phyloP scores from a whole-genome alignment of 2,888 invertebrate genomes.

The Himalopsyche tibetana region DNA sequence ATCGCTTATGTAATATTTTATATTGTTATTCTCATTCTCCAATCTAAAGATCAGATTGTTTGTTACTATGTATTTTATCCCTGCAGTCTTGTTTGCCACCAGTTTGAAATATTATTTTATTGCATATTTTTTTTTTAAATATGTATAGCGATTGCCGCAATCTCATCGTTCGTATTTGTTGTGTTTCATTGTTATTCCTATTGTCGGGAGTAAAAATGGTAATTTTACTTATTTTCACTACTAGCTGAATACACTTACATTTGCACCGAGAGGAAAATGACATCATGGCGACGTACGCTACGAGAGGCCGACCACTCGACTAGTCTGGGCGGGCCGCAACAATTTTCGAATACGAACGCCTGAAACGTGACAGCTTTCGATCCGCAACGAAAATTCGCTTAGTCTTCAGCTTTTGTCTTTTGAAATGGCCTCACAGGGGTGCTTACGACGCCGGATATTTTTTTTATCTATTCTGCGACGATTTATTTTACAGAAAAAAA shows the following conservation, averaged over 20 bases:
- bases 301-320: slow-evolving; percentile 14
- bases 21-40: too few relatives aligned
- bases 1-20: too few relatives aligned
- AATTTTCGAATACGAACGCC: slow-evolving; percentile 18
- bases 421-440: slow-evolving; percentile 24
- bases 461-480: too few relatives aligned
- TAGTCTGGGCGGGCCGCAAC: slow-evolving; percentile 16
- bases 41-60: too few relatives aligned
- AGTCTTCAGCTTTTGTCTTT: slow-evolving; percentile 31
- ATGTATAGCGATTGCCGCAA: too few relatives aligned
- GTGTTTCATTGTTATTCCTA: background rate
- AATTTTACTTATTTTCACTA: background rate
- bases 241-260: background rate
- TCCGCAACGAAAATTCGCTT: slow-evolving; percentile 21
- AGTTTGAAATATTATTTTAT: too few relatives aligned
- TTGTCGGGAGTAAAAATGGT: background rate
- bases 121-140: too few relatives aligned
- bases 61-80: too few relatives aligned
- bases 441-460: background rate
- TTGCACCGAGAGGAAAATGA: background rate
- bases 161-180: background rate
- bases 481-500: too few relatives aligned
- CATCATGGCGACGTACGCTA: background rate
- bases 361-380: slow-evolving; percentile 22
- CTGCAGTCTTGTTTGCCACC: too few relatives aligned